Conservation (phyloP, 2,113 vertebrate species). For the Limanda limanda region DNA sequence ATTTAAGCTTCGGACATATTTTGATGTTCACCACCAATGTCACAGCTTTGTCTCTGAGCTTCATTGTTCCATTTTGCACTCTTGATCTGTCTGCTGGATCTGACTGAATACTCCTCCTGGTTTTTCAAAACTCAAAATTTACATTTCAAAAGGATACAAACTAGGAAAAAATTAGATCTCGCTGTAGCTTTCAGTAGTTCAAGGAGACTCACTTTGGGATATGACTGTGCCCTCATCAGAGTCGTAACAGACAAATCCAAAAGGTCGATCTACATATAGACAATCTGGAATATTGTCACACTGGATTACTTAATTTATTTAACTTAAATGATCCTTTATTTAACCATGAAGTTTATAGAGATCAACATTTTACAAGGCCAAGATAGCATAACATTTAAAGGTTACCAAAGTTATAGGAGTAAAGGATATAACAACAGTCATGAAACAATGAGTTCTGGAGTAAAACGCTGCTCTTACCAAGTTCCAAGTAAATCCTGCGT, state of each 20-base stretch:
- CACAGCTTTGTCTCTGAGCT: too few relatives aligned
- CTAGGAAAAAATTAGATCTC: constrained; percentile 24
- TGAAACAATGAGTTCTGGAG: not conserved
- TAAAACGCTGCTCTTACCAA: too few relatives aligned
- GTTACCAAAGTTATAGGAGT: not conserved
- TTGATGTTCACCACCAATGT: not conserved
- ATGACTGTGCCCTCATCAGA: not conserved
- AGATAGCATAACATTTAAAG: too few relatives aligned
- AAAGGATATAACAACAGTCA: not conserved
- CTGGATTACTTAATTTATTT: not conserved
- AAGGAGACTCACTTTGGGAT: not conserved
- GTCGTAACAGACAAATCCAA: too few relatives aligned
- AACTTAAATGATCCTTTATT: not conserved
- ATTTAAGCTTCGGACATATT: not conserved
- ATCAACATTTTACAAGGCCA: not conserved
- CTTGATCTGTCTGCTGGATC: too few relatives aligned
- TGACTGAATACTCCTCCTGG: too few relatives aligned
- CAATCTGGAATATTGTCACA: too few relatives aligned
- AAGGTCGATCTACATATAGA: too few relatives aligned
- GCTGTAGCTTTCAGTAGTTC: not conserved
- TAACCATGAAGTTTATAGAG: not conserved
- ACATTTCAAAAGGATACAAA: constrained; percentile 14
- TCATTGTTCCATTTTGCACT: too few relatives aligned
- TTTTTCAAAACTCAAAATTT: constrained; percentile 13
- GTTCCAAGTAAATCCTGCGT: too few relatives aligned